phyloP scores from a whole-genome alignment of 2,113 vertebrate species.

The Columba livia region DNA sequence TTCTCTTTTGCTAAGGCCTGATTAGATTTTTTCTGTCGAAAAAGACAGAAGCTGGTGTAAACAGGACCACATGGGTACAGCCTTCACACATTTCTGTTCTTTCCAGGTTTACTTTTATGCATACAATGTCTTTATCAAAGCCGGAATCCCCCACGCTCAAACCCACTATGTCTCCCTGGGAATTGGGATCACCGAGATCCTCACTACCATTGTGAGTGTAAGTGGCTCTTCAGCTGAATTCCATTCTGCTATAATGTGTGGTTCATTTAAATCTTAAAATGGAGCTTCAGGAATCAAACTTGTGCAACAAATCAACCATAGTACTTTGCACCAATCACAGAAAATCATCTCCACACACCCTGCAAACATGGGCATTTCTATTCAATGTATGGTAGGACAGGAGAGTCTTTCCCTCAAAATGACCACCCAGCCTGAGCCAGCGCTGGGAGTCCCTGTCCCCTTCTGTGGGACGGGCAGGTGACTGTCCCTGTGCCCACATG shows the following conservation, averaged over 20 bases:
- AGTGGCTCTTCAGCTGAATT: slow-evolving; percentile 51
- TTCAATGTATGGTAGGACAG: background rate
- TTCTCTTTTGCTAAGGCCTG: background rate
- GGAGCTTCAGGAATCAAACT: background rate
- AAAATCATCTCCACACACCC: background rate
- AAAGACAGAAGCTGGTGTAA: background rate
- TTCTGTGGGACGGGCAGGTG: background rate
- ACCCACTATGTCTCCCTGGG: slow-evolving; percentile 78
- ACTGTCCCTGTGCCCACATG: background rate
- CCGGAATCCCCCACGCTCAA: slow-evolving; percentile 74
- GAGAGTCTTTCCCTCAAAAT: background rate
- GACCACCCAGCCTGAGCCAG: background rate
- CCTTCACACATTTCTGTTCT: background rate
- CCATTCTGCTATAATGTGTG: background rate
- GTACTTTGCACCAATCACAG: background rate
- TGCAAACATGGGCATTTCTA: background rate
- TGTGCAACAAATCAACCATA: background rate
- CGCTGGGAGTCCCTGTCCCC: background rate
- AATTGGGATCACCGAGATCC: slow-evolving; percentile 76
- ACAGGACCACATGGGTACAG: background rate
- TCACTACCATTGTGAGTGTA: slow-evolving; percentile 74
- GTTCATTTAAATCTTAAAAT: background rate
- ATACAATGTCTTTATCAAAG: slow-evolving; percentile 76
- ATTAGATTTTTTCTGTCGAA: background rate
- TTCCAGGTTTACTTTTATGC: slow-evolving; percentile 85